Evolutionary conservation across 2,888 invertebrate genomes (phyloP), one percentile per base, ranked within the genome.

Genomic region (Dendrolimus houi): DNA sequence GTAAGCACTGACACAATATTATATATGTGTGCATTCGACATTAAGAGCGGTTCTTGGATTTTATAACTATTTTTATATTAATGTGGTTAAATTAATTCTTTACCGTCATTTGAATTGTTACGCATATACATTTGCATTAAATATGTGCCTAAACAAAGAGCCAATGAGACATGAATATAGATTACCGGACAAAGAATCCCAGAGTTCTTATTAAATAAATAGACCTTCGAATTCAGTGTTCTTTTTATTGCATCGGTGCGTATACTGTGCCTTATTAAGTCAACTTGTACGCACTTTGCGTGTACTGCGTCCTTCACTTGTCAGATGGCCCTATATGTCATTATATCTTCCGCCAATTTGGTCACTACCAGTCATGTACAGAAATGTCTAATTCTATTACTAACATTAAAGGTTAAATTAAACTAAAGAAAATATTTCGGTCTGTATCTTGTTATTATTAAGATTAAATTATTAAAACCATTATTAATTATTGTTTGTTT

Each of bases 231-330:
- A 62, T 60, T 57, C 58, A 60, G 61, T 47, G 68, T 64, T 67
- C 66, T 65, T 66, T 67, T 67, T 66, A 72, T 72, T 73, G 69
- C 67, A 70, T 65, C 62, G 67, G 65, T 67, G 60, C 60, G 60
- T 60, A 64, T 67, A 64, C 67, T 54, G 56, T 64, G 67, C 66
- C 68, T 71, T 70, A 71, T 75, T 71, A 75, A 69, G 69, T 67
- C 72, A 64, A 74, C 82, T 87, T 82, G 81, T 83, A 88, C 65
- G 83, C 88, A 65, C 64, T 63, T 62, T 75, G 82, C 83, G 85
- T 87, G 74, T 71, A 63, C 60, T 64, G 66, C 71, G 84, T 81
- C 86, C 85, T 86, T 86, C 81, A 79, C 65, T 65, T 68, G 74
- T 76, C 73, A 79, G 80, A 78, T 75, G 68, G 72, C 72, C 12